Base-by-base conservation (phyloP, 2,113 vertebrate species). In the Parus major region DNA sequence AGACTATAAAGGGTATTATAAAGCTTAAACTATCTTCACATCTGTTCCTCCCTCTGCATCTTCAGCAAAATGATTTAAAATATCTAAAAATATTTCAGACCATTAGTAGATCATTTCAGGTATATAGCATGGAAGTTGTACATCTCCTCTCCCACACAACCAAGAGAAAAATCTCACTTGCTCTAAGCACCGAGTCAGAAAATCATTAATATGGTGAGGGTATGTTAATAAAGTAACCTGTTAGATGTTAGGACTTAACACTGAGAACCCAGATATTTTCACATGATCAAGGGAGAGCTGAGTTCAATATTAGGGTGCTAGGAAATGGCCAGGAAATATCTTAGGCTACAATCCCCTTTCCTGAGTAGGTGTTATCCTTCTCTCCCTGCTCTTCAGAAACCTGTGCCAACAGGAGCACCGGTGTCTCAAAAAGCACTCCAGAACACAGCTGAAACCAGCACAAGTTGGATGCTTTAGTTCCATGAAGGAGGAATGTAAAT, bases 71-170 rank as follows among this genome's bases (percentile, higher is more conserved):
- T 46, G 0, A 66, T 68, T 84, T 56, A 12, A n/a, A n/a, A n/a
- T n/a, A n/a, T n/a, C n/a, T n/a, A n/a, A 92, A 78, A 90, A 77
- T 28, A 94, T 60, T 89, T 52, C 83, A 82, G 56, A 68, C n/a
- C 52, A 65, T 46, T 39, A 80, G 28, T 15, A 57, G 39, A 81
- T 79, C 3, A 20, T 50, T 82, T 61, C 29, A 27, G 41, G 19
- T 63, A n/a, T 24, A 31, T 2, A 46, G n/a, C 28, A 55, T 10
- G 14, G 56, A 92, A 92, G 41, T 18, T 73, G 27, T 15, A 20
- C 15, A 46, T 63, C 29, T 53, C 50, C 49, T 60, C 61, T 85
- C 55, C 39, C 69, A 77, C 47, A 66, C 11, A 42, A 36, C 24
- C 60, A 61, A 69, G 42, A 90, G 59, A 42, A 95, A 90, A 87